These are phyloP conservation scores for Drosophila yooni DNA, from an alignment of 2,888 invertebrate species.

Conservation along the genomic window DNA sequence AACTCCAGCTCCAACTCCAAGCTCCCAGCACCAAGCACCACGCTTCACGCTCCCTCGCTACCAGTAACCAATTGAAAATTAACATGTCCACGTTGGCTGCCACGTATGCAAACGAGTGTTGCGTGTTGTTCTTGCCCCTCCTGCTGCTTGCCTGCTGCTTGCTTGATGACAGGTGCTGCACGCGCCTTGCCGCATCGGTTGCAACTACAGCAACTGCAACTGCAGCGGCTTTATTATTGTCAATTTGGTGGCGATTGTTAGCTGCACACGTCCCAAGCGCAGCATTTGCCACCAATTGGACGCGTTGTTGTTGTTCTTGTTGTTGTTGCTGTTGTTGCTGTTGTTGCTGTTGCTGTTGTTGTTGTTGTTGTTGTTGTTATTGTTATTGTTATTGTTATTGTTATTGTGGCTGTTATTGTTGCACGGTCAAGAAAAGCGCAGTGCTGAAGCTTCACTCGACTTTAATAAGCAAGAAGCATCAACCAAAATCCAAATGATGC, in stretches of 20 bases:
- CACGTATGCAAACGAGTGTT: conserved; percentile 64
- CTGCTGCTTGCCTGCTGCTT: neutral
- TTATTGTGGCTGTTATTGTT: neutral
- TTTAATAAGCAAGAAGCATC: neutral
- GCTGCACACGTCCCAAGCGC: conserved; percentile 40
- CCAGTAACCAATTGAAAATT: conserved; percentile 74
- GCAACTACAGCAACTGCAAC: conserved; percentile 29
- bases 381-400: too few species aligned
- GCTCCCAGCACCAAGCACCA: neutral
- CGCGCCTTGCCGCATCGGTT: conserved; percentile 26
- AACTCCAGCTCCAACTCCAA: conserved; percentile 1
- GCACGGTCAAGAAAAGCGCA: neutral
- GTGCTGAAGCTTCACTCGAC: neutral
- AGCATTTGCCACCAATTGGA: conserved; percentile 23
- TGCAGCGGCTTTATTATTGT: conserved; percentile 64
- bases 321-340: fast-evolving
- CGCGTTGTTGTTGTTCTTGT: neutral
- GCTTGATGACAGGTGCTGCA: conserved; percentile 50
- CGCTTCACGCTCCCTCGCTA: neutral
- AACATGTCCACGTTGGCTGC: conserved; percentile 66
- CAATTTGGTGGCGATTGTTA: conserved; percentile 72
- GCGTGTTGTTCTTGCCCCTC: conserved; percentile 45
- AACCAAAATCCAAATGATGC: neutral
- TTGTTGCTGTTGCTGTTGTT: neutral
- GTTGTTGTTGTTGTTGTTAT: neutral